phyloP scores from a whole-genome alignment of 2,797 vertebrate species.

The Sorex maritimensis region DNA sequence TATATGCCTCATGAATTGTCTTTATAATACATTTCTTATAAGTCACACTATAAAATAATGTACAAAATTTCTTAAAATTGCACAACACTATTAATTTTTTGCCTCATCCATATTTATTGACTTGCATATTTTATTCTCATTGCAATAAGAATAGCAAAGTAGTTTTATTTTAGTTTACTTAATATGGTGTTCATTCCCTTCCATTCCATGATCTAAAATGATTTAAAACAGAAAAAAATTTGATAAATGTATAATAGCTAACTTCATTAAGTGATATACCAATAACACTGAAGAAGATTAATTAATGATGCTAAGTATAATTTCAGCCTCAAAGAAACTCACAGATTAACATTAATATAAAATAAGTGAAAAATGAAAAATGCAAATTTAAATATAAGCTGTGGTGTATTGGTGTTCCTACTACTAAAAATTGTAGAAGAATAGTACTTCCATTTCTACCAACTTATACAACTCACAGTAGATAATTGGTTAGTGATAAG shows the following conservation, averaged over 20 bases:
- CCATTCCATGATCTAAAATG: background rate
- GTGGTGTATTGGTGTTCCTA: rapidly evolving
- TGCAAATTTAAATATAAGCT: background rate
- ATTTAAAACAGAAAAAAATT: background rate
- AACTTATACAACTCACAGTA: background rate
- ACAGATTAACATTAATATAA: background rate
- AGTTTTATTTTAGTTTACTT: background rate
- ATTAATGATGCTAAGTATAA: no score
- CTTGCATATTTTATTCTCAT: background rate
- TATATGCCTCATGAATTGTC: background rate
- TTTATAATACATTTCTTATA: background rate
- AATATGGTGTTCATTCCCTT: background rate
- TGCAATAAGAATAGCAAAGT: conserved; percentile 4
- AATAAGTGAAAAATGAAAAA: background rate
- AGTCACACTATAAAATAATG: background rate
- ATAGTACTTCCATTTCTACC: background rate
- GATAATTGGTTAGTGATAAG: background rate
- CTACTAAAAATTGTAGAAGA: background rate
- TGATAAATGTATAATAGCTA: background rate
- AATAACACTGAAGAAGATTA: no score
- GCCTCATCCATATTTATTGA: background rate
- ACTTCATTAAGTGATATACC: no score
- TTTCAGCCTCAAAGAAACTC: no score
- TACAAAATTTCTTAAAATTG: background rate
- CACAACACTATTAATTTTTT: background rate